Percentiles rank a stretch among this genome's conserved stretches.
Conservation (phyloP, 2,888 invertebrate species). For the Cecidostiba fungosa region DNA sequence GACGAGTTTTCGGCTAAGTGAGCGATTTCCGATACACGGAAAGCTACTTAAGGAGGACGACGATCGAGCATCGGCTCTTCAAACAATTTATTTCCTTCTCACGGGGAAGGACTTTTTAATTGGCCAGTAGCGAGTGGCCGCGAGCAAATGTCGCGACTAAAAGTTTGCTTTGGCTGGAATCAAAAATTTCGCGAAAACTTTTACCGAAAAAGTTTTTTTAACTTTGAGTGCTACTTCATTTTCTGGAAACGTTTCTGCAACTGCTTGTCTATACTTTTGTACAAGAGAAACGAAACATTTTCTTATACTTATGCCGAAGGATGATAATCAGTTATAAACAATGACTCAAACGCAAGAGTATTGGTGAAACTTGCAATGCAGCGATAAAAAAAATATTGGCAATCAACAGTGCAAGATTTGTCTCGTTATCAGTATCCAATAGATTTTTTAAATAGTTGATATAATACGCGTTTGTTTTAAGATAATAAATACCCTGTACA, state of each 20-base stretch:
- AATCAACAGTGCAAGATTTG: too few species aligned
- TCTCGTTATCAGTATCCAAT: too few species aligned
- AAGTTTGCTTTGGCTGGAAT: slow-evolving; percentile 22
- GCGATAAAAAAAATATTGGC: too few species aligned
- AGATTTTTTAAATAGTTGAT: too few species aligned
- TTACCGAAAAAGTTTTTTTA: slow-evolving; percentile 7
- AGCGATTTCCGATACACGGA: slow-evolving; percentile 46
- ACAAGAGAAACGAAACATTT: background rate
- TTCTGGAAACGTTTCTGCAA: background rate
- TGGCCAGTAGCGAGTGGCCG: background rate
- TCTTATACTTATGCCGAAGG: too few species aligned
- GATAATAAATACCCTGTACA: too few species aligned
- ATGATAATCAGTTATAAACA: too few species aligned
- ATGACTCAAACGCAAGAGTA: too few species aligned
- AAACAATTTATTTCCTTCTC: slow-evolving; percentile 19
- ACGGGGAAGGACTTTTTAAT: slow-evolving; percentile 28
- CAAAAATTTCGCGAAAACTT: slow-evolving; percentile 19
- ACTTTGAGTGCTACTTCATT: background rate
- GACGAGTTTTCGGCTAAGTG: slow-evolving; percentile 12
- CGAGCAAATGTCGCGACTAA: slow-evolving; percentile 30
- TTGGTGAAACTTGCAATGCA: too few species aligned
- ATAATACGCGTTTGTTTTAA: too few species aligned
- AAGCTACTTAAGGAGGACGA: slow-evolving; percentile 41
- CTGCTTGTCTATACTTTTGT: background rate
- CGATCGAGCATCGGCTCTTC: slow-evolving; percentile 14